A percentile compares a stretch with the other conserved stretches of the same genome.
These are phyloP conservation scores for Diadophis punctatus DNA, from an alignment of 2,113 vertebrate genomes.

Conservation along the genomic window DNA sequence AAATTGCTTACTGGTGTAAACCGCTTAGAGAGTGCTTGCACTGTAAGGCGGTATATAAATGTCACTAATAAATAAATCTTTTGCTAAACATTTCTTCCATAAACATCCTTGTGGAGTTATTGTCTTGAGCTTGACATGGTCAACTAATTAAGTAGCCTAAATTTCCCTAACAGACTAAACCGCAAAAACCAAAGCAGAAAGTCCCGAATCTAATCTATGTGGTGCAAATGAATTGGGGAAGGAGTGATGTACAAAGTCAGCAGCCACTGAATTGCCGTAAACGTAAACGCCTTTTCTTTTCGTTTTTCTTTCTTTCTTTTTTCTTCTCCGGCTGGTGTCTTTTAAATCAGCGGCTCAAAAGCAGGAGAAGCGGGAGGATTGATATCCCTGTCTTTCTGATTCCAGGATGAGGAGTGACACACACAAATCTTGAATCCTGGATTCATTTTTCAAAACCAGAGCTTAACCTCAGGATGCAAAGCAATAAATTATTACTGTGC, in stretches of 20 bases:
- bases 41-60: too few relatives aligned
- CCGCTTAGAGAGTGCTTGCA: too few relatives aligned
- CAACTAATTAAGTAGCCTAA: neutral
- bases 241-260: neutral
- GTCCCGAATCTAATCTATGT: neutral
- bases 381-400: neutral
- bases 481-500: neutral
- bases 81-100: neutral
- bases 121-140: neutral
- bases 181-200: neutral
- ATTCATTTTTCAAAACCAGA: neutral
- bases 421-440: neutral
- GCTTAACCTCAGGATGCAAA: neutral
- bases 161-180: neutral
- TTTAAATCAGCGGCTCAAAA: slow-evolving; percentile 22
- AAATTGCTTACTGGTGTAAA: too few relatives aligned
- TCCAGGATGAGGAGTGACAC: neutral
- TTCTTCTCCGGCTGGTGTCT: slow-evolving; percentile 40
- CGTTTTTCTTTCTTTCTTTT: neutral
- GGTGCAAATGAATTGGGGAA: neutral
- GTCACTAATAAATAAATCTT: too few relatives aligned
- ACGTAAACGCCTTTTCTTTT: neutral
- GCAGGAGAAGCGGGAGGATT: neutral
- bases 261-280: neutral
- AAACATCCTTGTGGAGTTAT: neutral